A percentile compares a stretch with the other conserved stretches of the same genome.
These are phyloP conservation scores for Nemurella pictetii DNA, from an alignment of 2,888 invertebrate genomes.

Conservation along the genomic window DNA sequence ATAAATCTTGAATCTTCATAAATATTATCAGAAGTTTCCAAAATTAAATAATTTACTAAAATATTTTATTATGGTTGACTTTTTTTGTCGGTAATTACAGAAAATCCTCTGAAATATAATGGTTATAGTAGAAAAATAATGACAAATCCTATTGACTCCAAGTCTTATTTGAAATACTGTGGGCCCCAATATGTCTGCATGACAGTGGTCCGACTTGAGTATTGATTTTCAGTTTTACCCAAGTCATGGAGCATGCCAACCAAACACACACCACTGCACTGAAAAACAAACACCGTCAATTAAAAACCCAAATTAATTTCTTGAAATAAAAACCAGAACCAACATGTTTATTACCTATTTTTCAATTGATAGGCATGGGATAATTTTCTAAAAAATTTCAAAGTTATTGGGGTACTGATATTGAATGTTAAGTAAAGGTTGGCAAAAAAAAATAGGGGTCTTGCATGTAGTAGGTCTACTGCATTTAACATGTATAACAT, in stretches of 20 bases:
- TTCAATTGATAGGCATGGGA: too few relatives aligned
- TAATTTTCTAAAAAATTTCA: too few relatives aligned
- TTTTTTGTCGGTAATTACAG: neutral
- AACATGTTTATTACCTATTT: too few relatives aligned
- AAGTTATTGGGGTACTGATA: too few relatives aligned
- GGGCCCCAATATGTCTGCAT: constrained; percentile 39
- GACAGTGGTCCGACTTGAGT: constrained; percentile 32
- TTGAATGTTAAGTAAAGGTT: too few relatives aligned
- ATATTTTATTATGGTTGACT: neutral
- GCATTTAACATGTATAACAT: too few relatives aligned
- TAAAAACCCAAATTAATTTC: too few relatives aligned
- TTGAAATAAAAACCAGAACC: too few relatives aligned
- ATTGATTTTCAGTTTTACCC: constrained; percentile 39
- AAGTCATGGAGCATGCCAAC: constrained; percentile 27
- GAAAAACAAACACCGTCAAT: neutral
- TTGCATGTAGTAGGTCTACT: too few relatives aligned
- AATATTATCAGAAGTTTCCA: neutral
- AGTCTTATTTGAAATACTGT: constrained; percentile 9
- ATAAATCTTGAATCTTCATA: neutral
- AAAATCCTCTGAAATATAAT: neutral
- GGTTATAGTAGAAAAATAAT: neutral
- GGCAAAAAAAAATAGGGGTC: too few relatives aligned
- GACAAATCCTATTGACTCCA: constrained; percentile 3
- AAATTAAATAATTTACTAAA: neutral
- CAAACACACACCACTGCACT: neutral